Percentiles rank a stretch among this genome's conserved stretches.
Conservation (phyloP, 2,888 invertebrate species). For the Cantharis rustica region DNA sequence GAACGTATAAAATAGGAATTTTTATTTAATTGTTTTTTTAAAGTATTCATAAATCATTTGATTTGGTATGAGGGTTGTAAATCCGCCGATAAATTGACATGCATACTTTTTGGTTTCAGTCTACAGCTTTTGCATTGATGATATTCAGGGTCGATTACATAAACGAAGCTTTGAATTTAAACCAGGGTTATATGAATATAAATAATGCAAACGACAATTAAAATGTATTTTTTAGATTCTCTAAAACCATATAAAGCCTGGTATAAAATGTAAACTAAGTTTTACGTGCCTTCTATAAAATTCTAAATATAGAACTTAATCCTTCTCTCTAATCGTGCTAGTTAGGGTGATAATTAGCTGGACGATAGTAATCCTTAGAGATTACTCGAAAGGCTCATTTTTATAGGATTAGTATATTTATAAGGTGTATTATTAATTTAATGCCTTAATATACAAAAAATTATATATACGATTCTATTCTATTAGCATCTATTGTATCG, state of each 20-base stretch:
- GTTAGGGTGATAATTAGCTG: no score
- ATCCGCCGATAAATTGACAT: background rate
- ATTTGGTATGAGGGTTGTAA: background rate
- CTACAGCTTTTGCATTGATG: background rate
- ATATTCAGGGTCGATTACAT: background rate
- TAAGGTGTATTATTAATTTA: no score
- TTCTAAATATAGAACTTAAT: background rate
- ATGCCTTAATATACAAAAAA: no score
- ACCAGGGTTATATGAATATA: background rate
- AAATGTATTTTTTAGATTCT: background rate
- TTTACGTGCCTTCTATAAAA: background rate
- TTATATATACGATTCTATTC: no score
- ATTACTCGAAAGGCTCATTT: no score
- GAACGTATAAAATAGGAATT: background rate
- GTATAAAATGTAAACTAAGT: background rate
- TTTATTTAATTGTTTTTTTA: background rate
- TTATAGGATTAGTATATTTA: no score
- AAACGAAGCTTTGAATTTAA: background rate
- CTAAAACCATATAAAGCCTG: background rate
- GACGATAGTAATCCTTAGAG: no score
- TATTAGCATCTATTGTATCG: no score
- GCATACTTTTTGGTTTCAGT: background rate
- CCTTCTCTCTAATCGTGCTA: background rate
- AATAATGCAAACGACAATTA: background rate
- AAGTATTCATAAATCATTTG: background rate